phyloP scores from a whole-genome alignment of 2,888 invertebrate genomes.

The Eupithecia inturbata region DNA sequence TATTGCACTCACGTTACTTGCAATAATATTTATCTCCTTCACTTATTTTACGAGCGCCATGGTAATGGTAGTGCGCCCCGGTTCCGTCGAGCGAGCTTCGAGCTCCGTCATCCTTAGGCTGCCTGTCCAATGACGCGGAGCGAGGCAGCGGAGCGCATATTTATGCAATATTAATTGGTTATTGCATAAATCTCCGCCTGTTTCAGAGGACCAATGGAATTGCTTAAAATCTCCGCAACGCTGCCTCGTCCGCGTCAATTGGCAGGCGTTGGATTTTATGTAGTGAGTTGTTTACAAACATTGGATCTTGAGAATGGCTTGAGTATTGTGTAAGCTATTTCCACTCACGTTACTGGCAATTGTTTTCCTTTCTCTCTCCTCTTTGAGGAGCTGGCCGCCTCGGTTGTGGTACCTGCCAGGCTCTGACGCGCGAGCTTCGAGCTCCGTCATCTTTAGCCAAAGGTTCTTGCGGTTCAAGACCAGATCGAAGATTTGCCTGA shows the following conservation, averaged over 20 bases:
- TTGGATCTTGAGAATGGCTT: not conserved
- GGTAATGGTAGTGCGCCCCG: no score
- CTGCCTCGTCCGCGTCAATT: no score
- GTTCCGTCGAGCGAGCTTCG: slow-evolving; percentile 89
- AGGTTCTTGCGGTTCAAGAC: slow-evolving; percentile 87
- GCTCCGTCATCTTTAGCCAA: slow-evolving; percentile 89
- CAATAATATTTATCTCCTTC: slow-evolving; percentile 56
- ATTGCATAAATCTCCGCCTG: no score
- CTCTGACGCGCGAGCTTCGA: slow-evolving; percentile 90
- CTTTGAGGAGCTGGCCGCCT: slow-evolving; percentile 92
- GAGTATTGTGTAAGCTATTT: not conserved
- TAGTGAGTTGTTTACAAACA: no score
- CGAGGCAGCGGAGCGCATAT: no score
- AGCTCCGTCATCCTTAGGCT: slow-evolving; percentile 90
- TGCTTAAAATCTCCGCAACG: no score
- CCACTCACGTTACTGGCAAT: slow-evolving; percentile 83
- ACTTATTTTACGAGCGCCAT: no score
- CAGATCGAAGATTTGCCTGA: slow-evolving; percentile 86
- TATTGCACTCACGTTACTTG: no score
- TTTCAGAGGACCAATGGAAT: no score
- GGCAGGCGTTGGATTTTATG: no score
- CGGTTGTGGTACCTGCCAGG: slow-evolving; percentile 93
- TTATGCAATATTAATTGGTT: no score
- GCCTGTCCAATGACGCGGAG: no score
- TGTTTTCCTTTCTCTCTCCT: slow-evolving; percentile 94